A percentile compares a stretch with the other conserved stretches of the same genome.
phyloP scores from a whole-genome alignment of 1,140 invertebrate species.

The Myzus persicae region DNA sequence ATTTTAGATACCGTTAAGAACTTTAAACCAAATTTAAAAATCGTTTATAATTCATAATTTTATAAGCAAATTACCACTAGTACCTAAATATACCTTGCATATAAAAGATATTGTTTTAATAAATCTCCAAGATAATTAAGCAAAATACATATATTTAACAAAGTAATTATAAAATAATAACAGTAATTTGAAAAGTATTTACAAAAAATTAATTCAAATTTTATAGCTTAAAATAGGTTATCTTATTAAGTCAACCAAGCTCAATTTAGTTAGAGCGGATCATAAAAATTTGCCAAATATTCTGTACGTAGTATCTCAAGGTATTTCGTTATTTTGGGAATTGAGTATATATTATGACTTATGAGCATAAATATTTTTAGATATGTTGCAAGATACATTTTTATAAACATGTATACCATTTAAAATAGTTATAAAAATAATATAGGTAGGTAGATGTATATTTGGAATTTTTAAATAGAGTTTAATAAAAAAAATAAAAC shows the following conservation, averaged over 20 bases:
- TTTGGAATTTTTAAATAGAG: neutral
- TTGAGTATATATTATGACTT: neutral
- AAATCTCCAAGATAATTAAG: too few species aligned
- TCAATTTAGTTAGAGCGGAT: neutral
- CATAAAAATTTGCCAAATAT: slow-evolving; percentile 2
- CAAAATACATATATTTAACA: neutral
- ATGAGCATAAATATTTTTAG: neutral
- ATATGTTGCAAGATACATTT: neutral
- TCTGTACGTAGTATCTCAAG: neutral
- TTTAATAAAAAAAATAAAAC: neutral
- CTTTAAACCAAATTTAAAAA: neutral
- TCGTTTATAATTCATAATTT: neutral
- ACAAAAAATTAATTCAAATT: neutral
- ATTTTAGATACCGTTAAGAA: neutral
- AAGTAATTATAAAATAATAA: neutral
- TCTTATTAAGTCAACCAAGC: neutral
- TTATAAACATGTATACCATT: neutral
- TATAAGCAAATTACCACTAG: too few species aligned
- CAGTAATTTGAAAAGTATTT: neutral
- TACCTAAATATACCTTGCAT: too few species aligned
- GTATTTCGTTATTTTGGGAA: slow-evolving; percentile 27
- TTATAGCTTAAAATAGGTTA: neutral
- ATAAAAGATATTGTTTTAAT: too few species aligned
- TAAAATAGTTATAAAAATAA: neutral
- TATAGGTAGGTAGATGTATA: neutral